A percentile compares a stretch with the other conserved stretches of the same genome.
Conservation (phyloP, 2,113 vertebrate genomes). For the Silurus glanis region DNA sequence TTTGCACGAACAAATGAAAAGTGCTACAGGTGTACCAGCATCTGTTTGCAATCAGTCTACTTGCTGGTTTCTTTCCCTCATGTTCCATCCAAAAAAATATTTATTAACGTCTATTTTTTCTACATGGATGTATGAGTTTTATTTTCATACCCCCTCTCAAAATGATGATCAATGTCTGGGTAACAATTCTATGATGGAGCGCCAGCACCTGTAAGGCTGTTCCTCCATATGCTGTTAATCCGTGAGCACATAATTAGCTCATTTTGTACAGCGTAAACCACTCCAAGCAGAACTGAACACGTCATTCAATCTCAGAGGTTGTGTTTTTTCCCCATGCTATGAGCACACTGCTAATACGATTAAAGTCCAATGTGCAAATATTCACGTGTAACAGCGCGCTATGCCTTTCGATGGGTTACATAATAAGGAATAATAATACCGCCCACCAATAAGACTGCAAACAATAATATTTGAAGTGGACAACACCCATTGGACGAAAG, state of each 20-base stretch:
- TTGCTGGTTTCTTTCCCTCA: slow-evolving; percentile 39
- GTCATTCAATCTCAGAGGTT: background rate
- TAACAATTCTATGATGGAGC: slow-evolving; percentile 68
- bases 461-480: background rate
- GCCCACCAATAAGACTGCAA: background rate
- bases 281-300: slow-evolving; percentile 25
- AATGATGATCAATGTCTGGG: slow-evolving; percentile 70
- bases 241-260: slow-evolving; percentile 37
- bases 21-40: slow-evolving; percentile 70
- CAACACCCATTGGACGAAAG: background rate
- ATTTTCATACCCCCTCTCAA: slow-evolving; percentile 53
- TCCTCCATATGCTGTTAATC: slow-evolving; percentile 61
- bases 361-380: background rate
- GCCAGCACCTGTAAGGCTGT: slow-evolving; percentile 57
- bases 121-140: slow-evolving; percentile 42
- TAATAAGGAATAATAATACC: background rate
- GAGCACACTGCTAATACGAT: background rate
- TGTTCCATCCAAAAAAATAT: slow-evolving; percentile 54
- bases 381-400: slow-evolving; percentile 48
- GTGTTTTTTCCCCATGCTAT: background rate
- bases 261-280: slow-evolving; percentile 29
- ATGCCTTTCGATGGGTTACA: slow-evolving; percentile 7
- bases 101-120: slow-evolving; percentile 47
- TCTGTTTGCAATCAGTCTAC: slow-evolving; percentile 71
- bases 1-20: slow-evolving; percentile 48